Evolutionary conservation across 37 sponge, comb jelly and placozoan species (phyloP), one percentile per base, ranked within the genome.

Genomic region (Diacarnus erythraeanus): DNA sequence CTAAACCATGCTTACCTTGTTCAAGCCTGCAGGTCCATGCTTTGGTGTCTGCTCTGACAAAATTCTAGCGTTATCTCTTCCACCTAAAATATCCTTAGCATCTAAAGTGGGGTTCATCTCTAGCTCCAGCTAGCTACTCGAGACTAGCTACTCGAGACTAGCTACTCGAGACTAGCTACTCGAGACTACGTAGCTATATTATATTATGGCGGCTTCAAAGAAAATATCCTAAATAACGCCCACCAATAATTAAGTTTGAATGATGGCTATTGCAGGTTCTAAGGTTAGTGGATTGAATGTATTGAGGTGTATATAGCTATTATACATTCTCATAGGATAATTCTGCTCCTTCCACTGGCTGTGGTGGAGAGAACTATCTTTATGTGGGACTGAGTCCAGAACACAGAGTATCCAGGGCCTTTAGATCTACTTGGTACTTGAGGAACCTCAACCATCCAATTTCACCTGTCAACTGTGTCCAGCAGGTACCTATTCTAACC

Each of bases 331-430:
- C 12, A 47, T 12, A 47, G 51, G 51, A 15, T 47, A 47, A 47
- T 6, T 47, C 51, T 47, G 6, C 51, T 12, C n/a, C n/a, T n/a
- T 12, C 51, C 51, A 47, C 12, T 47, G 51, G 12, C 10, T 6
- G 12, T 47, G 51, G 12, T 12, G 51, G 6, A 15, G 51, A 47
- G 51, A 47, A 47, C 66, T 65, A 30, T 30, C 42, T 87, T 34
- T 90, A 86, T 44, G 69, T 90, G 47, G 47, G 35, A 3, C 87
- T 90, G 58, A 77, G 65, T 58, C 40, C 44, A 59, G 78, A 81
- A 26, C 86, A 90, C 68, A 70, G 91, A n/a, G 87, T 90, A 26
- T 90, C 91, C 3, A 44, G 91, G 17, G 82, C 86, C 74, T 59
- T 85, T 67, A 71, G 91, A 74, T 83, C 82, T 35, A 64, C 70